Percentiles rank a stretch among this genome's conserved stretches.
These are phyloP conservation scores for Bombus ignitus DNA, from an alignment of 1,140 invertebrate genomes.

Conservation along the genomic window DNA sequence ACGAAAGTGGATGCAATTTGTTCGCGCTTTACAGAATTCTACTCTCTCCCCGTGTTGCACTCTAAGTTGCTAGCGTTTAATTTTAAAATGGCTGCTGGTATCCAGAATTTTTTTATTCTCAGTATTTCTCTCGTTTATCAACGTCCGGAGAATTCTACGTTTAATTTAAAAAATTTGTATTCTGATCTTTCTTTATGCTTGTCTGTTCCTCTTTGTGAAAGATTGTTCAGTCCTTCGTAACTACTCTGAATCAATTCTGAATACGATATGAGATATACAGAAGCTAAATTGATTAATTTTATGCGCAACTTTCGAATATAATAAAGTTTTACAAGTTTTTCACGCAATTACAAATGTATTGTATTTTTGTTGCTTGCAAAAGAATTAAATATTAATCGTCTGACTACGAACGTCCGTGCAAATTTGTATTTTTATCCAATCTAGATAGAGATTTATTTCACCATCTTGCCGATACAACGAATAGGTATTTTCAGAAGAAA, in stretches of 20 bases:
- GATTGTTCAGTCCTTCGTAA: neutral
- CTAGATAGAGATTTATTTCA: no score
- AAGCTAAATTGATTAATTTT: neutral
- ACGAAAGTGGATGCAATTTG: neutral
- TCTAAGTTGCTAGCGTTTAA: neutral
- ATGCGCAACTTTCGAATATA: no score
- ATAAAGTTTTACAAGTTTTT: no score
- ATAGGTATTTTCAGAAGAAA: no score
- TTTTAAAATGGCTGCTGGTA: neutral
- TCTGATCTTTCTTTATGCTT: neutral
- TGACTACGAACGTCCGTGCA: no score
- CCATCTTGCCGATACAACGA: no score
- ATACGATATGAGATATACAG: no score
- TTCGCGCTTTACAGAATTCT: neutral
- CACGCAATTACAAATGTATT: no score
- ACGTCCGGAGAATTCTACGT: neutral
- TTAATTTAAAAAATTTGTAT: neutral
- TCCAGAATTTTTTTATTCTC: neutral
- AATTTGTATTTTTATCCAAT: no score
- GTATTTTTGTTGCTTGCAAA: no score
- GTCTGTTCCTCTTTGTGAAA: neutral
- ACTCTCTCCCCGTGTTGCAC: neutral
- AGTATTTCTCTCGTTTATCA: neutral
- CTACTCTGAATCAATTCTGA: no score
- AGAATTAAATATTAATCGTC: no score